A percentile compares a stretch with the other conserved stretches of the same genome.
Conservation (phyloP, 2,888 invertebrate genomes). For the Xanthia icteritia region DNA sequence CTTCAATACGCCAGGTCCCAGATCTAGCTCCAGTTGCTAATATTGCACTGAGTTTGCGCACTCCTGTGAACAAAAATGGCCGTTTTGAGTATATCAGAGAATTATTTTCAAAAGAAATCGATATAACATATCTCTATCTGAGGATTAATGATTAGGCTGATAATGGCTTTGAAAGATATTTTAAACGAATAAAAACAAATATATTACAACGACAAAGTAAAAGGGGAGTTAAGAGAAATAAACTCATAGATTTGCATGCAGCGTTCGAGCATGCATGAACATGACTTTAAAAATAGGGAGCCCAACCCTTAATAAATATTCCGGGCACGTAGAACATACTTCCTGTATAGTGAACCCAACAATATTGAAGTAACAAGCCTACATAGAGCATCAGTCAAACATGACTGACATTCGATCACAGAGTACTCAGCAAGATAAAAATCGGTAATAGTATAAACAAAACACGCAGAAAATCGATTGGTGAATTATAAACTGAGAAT, state of each 20-base stretch:
- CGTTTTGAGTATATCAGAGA: background rate
- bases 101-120: background rate
- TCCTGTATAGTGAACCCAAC: constrained; percentile 9
- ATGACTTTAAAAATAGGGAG: constrained; percentile 20
- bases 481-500: background rate
- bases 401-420: constrained; percentile 50
- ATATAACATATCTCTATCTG: too few species aligned
- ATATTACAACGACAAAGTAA: background rate
- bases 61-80: constrained; percentile 83
- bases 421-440: constrained; percentile 19
- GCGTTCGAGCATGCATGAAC: constrained; percentile 19
- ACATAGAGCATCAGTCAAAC: constrained; percentile 22
- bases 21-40: constrained; percentile 90
- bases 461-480: background rate
- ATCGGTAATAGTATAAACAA: background rate
- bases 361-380: constrained; percentile 30
- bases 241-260: constrained; percentile 31
- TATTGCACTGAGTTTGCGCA: constrained; percentile 89
- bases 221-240: background rate
- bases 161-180: background rate
- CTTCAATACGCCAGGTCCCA: constrained; percentile 91
- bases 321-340: constrained; percentile 34
- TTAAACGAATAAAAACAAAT: background rate
- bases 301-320: constrained; percentile 29
- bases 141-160: background rate